These are phyloP conservation scores for Epirrhoe alternata DNA, from an alignment of 2,888 invertebrate genomes.

Conservation along the genomic window DNA sequence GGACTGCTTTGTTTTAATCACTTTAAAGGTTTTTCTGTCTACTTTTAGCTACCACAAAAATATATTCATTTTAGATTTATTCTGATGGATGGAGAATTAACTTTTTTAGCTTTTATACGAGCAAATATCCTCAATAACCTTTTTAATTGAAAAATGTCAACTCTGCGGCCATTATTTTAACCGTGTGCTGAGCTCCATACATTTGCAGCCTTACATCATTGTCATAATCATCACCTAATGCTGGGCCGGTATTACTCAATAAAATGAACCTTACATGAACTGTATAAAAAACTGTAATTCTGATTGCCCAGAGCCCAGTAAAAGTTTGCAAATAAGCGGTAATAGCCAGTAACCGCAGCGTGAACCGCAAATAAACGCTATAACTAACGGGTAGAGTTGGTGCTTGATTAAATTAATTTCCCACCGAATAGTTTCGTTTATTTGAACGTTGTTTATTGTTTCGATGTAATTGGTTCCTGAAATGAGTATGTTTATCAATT, in stretches of 20 bases:
- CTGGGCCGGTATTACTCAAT: not conserved
- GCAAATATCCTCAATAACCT: no score
- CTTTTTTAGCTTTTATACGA: not conserved
- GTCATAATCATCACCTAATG: no score
- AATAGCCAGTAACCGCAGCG: slow-evolving; percentile 5
- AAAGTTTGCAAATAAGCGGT: slow-evolving; percentile 5
- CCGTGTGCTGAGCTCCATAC: no score
- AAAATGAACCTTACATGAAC: not conserved
- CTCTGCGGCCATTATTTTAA: no score
- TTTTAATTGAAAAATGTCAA: no score
- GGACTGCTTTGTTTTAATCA: slow-evolving; percentile 41
- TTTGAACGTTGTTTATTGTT: slow-evolving; percentile 1
- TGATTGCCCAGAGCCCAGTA: not conserved
- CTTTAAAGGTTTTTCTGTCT: slow-evolving; percentile 21
- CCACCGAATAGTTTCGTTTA: not conserved
- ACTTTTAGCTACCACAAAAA: not conserved
- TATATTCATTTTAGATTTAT: not conserved
- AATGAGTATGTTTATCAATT: not conserved
- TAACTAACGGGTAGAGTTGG: slow-evolving; percentile 6
- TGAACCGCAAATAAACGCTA: slow-evolving; percentile 16
- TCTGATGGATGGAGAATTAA: no score
- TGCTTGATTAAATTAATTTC: slow-evolving; percentile 16
- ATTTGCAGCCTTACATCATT: no score
- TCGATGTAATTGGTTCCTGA: not conserved
- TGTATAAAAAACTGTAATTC: not conserved